These are phyloP conservation scores for Protonemura montana DNA, from an alignment of 2,888 invertebrate genomes.

Conservation along the genomic window DNA sequence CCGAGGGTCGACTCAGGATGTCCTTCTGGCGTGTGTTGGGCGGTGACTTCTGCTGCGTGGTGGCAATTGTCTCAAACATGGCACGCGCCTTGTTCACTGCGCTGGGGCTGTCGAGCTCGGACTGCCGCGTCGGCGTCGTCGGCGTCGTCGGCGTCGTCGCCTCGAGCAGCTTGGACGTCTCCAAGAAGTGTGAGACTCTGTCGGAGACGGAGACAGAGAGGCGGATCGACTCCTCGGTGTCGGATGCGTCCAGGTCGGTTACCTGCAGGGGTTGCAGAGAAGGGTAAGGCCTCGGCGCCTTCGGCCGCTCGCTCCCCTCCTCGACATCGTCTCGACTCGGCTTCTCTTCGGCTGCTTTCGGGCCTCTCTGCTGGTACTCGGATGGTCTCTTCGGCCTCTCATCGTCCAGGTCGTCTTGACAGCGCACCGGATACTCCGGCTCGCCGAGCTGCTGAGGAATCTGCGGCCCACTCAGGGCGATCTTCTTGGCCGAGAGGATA, in stretches of 20 bases:
- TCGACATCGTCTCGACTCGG: background rate
- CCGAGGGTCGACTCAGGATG: slow-evolving; percentile 63
- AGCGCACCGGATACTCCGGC: slow-evolving; percentile 24
- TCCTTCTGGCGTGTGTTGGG: slow-evolving; percentile 55
- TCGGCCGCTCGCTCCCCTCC: slow-evolving; percentile 26
- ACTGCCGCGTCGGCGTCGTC: slow-evolving; percentile 39
- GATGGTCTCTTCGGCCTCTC: slow-evolving; percentile 39
- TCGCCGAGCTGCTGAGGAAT: background rate
- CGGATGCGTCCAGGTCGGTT: slow-evolving; percentile 53
- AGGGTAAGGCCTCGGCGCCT: background rate
- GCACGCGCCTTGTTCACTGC: slow-evolving; percentile 76
- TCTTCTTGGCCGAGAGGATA: background rate
- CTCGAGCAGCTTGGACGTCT: slow-evolving; percentile 55
- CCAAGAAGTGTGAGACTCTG: slow-evolving; percentile 64
- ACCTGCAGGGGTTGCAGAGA: slow-evolving; percentile 49
- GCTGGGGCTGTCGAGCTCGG: slow-evolving; percentile 53
- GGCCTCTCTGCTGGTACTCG: background rate
- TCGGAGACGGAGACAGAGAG: slow-evolving; percentile 63
- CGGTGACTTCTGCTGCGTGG: slow-evolving; percentile 48
- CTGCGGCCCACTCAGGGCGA: background rate
- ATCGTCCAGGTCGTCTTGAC: slow-evolving; percentile 31
- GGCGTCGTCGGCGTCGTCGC: slow-evolving; percentile 44
- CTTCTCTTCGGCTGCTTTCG: background rate
- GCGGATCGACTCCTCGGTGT: slow-evolving; percentile 46
- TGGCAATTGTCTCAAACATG: slow-evolving; percentile 72